These are phyloP conservation scores for Peromyscus leucopus DNA, from an alignment of 2,113 vertebrate species.

Conservation along the genomic window DNA sequence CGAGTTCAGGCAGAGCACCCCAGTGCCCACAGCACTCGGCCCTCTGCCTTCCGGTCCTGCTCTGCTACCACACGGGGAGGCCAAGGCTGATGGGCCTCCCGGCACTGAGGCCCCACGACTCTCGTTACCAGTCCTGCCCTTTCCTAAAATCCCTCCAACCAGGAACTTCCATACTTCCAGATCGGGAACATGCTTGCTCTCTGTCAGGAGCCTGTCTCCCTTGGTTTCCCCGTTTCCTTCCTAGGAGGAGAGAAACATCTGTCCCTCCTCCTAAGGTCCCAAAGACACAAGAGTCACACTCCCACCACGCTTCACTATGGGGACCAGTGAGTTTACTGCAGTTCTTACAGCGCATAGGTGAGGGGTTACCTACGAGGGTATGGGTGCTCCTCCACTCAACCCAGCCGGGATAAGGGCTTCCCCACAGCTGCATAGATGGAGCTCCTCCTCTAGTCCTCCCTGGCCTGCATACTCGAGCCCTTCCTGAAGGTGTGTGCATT, in stretches of 20 bases:
- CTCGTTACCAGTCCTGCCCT: not conserved
- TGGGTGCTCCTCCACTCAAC: not conserved
- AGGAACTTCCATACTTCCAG: accelerated
- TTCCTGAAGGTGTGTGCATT: not conserved
- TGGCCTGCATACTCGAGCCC: not conserved
- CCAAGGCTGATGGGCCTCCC: not conserved
- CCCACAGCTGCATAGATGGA: not conserved
- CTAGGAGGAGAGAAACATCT: not conserved
- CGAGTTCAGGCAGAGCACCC: not conserved
- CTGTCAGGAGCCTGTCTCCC: not conserved
- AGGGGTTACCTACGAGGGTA: too few relatives aligned
- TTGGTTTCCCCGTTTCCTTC: not conserved
- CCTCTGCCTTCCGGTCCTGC: not conserved
- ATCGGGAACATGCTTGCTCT: too few relatives aligned
- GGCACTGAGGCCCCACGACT: too few relatives aligned
- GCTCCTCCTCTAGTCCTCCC: not conserved
- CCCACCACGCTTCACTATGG: not conserved
- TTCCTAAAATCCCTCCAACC: not conserved
- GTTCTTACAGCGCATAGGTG: not conserved
- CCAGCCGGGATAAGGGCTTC: not conserved
- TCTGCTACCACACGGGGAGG: too few relatives aligned
- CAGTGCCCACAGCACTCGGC: accelerated
- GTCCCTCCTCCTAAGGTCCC: not conserved
- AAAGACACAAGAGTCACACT: not conserved
- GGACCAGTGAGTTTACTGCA: not conserved